A percentile compares a stretch with the other conserved stretches of the same genome.
These are phyloP conservation scores for Drosophila insularis DNA, from an alignment of 1,140 invertebrate species.

Conservation along the genomic window DNA sequence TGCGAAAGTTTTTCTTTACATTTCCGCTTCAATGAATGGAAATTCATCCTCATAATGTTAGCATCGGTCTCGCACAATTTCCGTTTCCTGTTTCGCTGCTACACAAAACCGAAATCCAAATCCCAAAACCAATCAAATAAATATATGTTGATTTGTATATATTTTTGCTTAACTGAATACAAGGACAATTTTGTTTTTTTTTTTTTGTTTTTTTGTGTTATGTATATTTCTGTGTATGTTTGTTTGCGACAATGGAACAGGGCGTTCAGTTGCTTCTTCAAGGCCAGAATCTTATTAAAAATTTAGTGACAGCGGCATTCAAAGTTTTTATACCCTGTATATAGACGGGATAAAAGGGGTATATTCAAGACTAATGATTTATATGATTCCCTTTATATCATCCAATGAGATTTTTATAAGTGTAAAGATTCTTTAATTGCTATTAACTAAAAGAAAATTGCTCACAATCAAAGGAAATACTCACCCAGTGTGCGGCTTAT, in stretches of 20 bases:
- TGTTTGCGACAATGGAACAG: constrained; percentile 44
- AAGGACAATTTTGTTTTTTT: constrained; percentile 10
- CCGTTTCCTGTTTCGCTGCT: constrained; percentile 55
- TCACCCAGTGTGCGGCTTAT: not conserved
- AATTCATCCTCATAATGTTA: constrained; percentile 30
- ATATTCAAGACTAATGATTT: not conserved
- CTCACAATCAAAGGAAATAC: too few species aligned
- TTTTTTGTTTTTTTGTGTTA: constrained; percentile 17
- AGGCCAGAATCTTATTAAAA: constrained; percentile 68
- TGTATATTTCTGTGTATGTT: constrained; percentile 27
- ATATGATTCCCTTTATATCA: too few species aligned
- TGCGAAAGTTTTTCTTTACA: constrained; percentile 45
- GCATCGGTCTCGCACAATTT: constrained; percentile 69
- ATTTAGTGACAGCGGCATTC: constrained; percentile 74
- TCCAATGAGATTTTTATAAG: too few species aligned
- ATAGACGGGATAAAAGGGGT: not conserved
- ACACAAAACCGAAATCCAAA: constrained; percentile 50
- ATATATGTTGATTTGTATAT: constrained; percentile 31
- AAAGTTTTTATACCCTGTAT: constrained; percentile 36
- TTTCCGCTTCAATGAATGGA: constrained; percentile 48
- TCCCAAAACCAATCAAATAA: constrained; percentile 75
- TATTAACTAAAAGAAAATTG: too few species aligned
- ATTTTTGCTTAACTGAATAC: constrained; percentile 73
- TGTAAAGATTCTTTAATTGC: too few species aligned
- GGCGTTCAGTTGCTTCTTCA: constrained; percentile 30